Conservation (phyloP, 2,113 vertebrate species). For the Oreochromis spilurus region DNA sequence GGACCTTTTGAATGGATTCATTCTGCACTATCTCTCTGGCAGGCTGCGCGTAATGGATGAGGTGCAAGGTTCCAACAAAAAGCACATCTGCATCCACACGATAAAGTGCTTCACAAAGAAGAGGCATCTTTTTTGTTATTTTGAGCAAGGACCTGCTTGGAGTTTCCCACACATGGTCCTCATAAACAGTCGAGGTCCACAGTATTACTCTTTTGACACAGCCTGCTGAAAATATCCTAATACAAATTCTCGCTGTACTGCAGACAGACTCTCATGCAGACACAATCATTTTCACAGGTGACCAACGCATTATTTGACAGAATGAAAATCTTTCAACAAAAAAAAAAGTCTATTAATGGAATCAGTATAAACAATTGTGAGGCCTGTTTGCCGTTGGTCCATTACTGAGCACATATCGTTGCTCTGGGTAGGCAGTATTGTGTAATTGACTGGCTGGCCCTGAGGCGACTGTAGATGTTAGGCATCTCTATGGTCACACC, state of each 20-base stretch:
- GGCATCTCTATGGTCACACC: constrained; percentile 65
- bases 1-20: constrained; percentile 74
- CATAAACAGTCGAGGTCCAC: constrained; percentile 49
- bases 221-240: background rate
- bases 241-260: background rate
- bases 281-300: background rate
- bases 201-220: background rate
- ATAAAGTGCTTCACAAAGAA: constrained; percentile 71
- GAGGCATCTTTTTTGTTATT: constrained; percentile 51
- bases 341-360: background rate
- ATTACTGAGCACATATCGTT: constrained; percentile 57
- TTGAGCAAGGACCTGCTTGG: constrained; percentile 63
- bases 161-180: constrained; percentile 65
- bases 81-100: constrained; percentile 76
- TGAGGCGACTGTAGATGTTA: constrained; percentile 66
- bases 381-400: constrained; percentile 37
- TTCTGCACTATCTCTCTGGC: constrained; percentile 70
- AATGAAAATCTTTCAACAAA: constrained; percentile 2
- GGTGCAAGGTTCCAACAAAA: constrained; percentile 76
- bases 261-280: background rate
- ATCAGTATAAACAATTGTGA: background rate
- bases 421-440: constrained; percentile 61
- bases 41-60: constrained; percentile 78
- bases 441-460: constrained; percentile 73
- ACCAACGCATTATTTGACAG: background rate